These are phyloP conservation scores for Tuta absoluta DNA, from an alignment of 2,888 invertebrate species.

Conservation along the genomic window DNA sequence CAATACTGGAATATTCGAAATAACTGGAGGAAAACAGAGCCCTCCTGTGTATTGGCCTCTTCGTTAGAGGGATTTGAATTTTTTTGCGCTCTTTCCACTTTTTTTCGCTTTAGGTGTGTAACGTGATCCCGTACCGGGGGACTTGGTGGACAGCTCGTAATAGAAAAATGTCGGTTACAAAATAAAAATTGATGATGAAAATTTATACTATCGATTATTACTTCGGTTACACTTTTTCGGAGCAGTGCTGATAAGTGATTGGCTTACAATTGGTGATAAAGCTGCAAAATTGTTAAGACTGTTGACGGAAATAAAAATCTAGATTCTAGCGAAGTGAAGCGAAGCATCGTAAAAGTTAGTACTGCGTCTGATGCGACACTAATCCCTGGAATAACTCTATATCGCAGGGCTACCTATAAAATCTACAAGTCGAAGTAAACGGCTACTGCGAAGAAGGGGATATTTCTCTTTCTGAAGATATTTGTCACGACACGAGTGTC, in stretches of 20 bases:
- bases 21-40: constrained; percentile 70
- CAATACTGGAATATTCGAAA: constrained; percentile 73
- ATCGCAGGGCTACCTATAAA: constrained; percentile 31
- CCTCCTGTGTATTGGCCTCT: constrained; percentile 73
- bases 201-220: constrained; percentile 65
- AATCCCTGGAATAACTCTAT: constrained; percentile 17
- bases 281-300: background rate
- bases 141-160: constrained; percentile 68
- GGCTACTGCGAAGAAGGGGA: constrained; percentile 30
- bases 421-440: constrained; percentile 42
- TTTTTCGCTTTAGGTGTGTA: constrained; percentile 71
- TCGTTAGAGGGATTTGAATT: constrained; percentile 78
- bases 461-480: constrained; percentile 63
- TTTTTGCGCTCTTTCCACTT: constrained; percentile 48
- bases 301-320: constrained; percentile 7
- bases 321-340: background rate
- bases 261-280: constrained; percentile 10
- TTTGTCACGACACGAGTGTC: constrained; percentile 80
- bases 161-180: constrained; percentile 69
- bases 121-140: constrained; percentile 65
- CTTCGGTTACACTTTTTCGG: constrained; percentile 32
- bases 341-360: constrained; percentile 2
- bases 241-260: constrained; percentile 4
- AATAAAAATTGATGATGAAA: constrained; percentile 67
- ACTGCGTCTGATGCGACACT: constrained; percentile 2